Evolutionary conservation across 2,113 vertebrate species (phyloP).

Genomic region (Oreochromis aureus): DNA sequence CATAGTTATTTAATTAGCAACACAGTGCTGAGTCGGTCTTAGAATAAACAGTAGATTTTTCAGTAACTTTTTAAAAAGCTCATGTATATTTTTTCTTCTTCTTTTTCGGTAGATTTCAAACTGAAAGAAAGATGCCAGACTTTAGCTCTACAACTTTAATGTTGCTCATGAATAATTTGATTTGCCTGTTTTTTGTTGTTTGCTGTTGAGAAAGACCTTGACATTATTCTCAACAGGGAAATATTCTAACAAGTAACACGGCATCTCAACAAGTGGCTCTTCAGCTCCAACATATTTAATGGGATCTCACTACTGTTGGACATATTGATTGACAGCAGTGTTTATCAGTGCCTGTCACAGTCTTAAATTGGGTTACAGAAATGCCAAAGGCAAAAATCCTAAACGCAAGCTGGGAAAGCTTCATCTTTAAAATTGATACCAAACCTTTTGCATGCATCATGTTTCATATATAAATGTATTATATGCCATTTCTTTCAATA

Average conservation of each 20-base stretch:
- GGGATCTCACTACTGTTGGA: neutral
- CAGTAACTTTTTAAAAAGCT: neutral
- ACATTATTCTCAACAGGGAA: neutral
- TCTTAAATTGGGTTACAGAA: neutral
- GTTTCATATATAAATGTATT: neutral
- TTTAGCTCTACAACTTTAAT: neutral
- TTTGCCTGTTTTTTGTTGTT: rapidly evolving
- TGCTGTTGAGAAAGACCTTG: neutral
- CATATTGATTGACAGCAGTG: neutral
- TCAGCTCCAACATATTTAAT: neutral
- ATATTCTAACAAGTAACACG: neutral
- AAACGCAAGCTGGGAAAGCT: neutral
- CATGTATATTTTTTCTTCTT: rapidly evolving
- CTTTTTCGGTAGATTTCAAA: neutral
- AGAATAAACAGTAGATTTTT: neutral
- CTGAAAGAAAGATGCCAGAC: neutral
- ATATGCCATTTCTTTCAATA: neutral
- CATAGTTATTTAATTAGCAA: neutral
- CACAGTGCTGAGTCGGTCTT: neutral
- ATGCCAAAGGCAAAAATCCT: neutral
- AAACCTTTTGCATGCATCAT: neutral
- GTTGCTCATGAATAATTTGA: neutral
- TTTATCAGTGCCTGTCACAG: rapidly evolving
- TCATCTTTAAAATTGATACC: neutral
- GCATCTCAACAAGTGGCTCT: neutral